Conservation (phyloP, 2,797 vertebrate species). For the Sebastes oblongus region DNA sequence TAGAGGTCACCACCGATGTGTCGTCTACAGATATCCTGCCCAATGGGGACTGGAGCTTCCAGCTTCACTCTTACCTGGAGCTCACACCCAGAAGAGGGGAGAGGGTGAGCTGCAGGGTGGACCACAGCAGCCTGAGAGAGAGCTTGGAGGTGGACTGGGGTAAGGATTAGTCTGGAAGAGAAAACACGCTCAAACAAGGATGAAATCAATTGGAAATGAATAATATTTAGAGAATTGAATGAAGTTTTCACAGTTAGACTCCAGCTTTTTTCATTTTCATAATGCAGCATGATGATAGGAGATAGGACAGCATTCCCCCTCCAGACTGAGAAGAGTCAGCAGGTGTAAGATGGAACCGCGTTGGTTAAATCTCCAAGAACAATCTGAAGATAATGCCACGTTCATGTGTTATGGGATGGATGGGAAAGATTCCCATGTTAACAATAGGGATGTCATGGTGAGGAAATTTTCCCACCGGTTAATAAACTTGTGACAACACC, state of each 20-base stretch:
- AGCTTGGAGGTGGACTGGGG: constrained; percentile 56
- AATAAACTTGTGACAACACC: too few relatives aligned
- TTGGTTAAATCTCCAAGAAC: not conserved
- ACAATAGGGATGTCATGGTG: not conserved
- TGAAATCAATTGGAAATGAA: not conserved
- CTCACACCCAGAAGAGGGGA: constrained; percentile 46
- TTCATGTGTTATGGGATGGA: not conserved
- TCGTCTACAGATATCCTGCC: constrained; percentile 7
- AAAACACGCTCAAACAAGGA: not conserved
- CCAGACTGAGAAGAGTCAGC: not conserved
- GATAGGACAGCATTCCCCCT: not conserved
- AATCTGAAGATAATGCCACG: not conserved
- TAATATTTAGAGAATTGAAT: not conserved
- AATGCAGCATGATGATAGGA: not conserved
- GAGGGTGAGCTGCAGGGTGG: constrained; percentile 60
- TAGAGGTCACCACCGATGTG: constrained; percentile 12
- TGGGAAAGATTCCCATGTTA: not conserved
- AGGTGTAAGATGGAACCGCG: not conserved
- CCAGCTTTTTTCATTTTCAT: not conserved
- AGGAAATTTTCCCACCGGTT: too few relatives aligned
- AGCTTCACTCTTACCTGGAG: constrained; percentile 61
- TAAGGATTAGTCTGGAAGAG: constrained; percentile 3
- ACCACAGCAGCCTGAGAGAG: constrained; percentile 43
- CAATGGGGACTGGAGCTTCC: constrained; percentile 71
- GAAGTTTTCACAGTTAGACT: not conserved